Evolutionary conservation across 2,888 invertebrate genomes (phyloP).

Genomic region (Colostygia pectinataria): DNA sequence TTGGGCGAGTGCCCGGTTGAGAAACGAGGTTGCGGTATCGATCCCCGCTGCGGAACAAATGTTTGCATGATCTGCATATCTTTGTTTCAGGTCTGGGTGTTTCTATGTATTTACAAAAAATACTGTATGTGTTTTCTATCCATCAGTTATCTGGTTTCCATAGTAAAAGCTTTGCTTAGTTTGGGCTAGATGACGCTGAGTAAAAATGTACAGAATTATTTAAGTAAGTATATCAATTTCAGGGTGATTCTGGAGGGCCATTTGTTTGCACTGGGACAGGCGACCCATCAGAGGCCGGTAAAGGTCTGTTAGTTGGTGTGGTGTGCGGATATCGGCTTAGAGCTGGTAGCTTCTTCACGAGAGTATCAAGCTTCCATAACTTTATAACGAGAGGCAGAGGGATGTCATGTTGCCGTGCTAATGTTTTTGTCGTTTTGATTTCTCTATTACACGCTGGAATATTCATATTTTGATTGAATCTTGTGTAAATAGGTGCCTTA

Average conservation of each 20-base stretch:
- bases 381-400: constrained; percentile 24
- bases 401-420: background rate
- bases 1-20: too few relatives aligned
- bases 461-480: constrained; percentile 50
- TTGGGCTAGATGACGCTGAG: too few relatives aligned
- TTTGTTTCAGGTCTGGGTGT: too few relatives aligned
- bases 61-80: too few relatives aligned
- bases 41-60: too few relatives aligned
- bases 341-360: constrained; percentile 40
- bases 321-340: constrained; percentile 20
- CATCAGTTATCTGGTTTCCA: too few relatives aligned
- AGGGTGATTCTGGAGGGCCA: constrained; percentile 71
- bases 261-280: constrained; percentile 51
- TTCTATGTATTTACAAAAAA: too few relatives aligned
- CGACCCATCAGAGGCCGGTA: constrained; percentile 43
- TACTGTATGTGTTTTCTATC: too few relatives aligned
- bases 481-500: too few relatives aligned
- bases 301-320: constrained; percentile 50
- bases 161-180: too few relatives aligned
- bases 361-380: constrained; percentile 37
- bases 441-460: constrained; percentile 39
- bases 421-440: constrained; percentile 5
- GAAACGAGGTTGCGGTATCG: too few relatives aligned
- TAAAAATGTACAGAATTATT: too few relatives aligned
- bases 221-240: constrained; percentile 5